phyloP scores from a whole-genome alignment of 2,113 vertebrate species.

The Lagenorhynchus albirostris region DNA sequence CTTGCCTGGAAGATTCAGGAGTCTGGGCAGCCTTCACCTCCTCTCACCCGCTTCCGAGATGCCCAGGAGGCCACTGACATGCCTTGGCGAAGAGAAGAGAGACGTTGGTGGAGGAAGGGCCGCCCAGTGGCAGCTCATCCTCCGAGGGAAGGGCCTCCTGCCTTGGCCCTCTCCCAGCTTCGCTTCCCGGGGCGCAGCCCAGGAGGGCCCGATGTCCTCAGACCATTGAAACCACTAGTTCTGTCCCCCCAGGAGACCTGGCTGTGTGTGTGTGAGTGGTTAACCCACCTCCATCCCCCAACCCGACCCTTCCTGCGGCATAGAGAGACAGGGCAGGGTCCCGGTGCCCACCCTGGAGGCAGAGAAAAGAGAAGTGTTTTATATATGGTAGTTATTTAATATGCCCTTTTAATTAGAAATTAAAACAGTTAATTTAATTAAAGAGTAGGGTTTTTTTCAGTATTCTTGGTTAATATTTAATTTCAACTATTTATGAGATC shows the following conservation, averaged over 20 bases:
- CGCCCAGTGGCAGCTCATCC: background rate
- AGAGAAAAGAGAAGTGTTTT: constrained; percentile 86
- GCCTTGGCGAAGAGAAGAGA: constrained; percentile 21
- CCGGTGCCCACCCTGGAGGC: constrained; percentile 76
- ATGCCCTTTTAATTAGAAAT: constrained; percentile 89
- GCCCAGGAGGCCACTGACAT: background rate
- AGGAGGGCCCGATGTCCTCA: constrained; percentile 42
- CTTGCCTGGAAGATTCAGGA: constrained; percentile 52
- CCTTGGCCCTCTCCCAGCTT: background rate
- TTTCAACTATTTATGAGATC: constrained; percentile 88
- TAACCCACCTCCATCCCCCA: background rate
- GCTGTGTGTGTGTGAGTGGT: constrained; percentile 69
- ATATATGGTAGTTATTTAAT: constrained; percentile 88
- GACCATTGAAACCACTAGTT: constrained; percentile 72
- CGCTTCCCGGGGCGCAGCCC: background rate
- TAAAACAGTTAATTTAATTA: constrained; percentile 90
- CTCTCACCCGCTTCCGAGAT: background rate
- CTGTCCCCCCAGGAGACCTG: constrained; percentile 74
- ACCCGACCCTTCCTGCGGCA: constrained; percentile 31
- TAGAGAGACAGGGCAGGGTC: constrained; percentile 60
- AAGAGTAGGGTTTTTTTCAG: constrained; percentile 89
- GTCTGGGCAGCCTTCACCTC: background rate
- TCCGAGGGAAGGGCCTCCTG: background rate
- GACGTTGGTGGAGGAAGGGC: background rate
- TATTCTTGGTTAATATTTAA: constrained; percentile 91